These are phyloP conservation scores for Camponotus vicinus DNA, from an alignment of 1,140 invertebrate genomes.

Conservation along the genomic window DNA sequence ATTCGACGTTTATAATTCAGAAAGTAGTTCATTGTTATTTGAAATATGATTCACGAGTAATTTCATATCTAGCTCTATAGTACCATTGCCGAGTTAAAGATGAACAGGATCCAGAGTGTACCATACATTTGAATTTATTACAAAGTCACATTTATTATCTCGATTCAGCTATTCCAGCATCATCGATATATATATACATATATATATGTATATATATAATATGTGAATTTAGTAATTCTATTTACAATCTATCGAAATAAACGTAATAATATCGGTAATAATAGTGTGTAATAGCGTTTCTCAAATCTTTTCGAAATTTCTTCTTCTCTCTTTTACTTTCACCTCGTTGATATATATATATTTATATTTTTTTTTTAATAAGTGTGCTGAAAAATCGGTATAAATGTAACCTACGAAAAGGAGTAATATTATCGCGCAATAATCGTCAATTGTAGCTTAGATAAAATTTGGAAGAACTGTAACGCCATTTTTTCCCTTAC, in stretches of 20 bases:
- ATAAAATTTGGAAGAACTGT: conserved; percentile 81
- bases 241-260: conserved; percentile 78
- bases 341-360: conserved; percentile 71
- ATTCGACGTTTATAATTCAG: neutral
- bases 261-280: conserved; percentile 69
- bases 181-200: conserved; percentile 62
- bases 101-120: conserved; percentile 64
- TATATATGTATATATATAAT: neutral
- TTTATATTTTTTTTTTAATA: conserved; percentile 69
- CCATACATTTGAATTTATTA: conserved; percentile 78
- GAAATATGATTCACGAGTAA: neutral
- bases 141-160: conserved; percentile 81
- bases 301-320: conserved; percentile 72
- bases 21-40: neutral
- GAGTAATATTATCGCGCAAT: conserved; percentile 78
- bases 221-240: conserved; percentile 78
- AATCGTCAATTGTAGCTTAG: conserved; percentile 77
- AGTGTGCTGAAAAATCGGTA: conserved; percentile 82
- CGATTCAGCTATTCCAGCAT: conserved; percentile 75
- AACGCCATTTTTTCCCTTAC: conserved; percentile 69
- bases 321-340: conserved; percentile 64
- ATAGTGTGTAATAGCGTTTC: conserved; percentile 66
- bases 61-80: neutral
- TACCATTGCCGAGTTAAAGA: conserved; percentile 59
- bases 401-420: conserved; percentile 80